Base-by-base conservation (phyloP, 2,113 vertebrate genomes). In the Haemorhous mexicanus region DNA sequence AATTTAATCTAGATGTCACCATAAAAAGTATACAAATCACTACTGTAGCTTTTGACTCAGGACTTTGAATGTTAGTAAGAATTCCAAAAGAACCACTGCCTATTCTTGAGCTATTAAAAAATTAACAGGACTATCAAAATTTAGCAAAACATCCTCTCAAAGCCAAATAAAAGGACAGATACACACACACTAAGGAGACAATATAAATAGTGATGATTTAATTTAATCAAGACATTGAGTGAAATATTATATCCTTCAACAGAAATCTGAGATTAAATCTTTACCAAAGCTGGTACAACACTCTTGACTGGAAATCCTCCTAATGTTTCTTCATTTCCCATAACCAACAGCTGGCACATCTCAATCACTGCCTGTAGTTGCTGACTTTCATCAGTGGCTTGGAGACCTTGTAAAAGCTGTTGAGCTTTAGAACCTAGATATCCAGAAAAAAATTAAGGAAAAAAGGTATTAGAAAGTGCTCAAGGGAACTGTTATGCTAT, bases 281-380 rank as follows among this genome's bases (percentile, higher is more conserved):
- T 98, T 97, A 99, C 99, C 99, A 99, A 97, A 95, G 99, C 99
- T 49, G 99, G 99, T 93, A 99, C 99, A 56, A 99, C 99, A 94
- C 98, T 99, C 96, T 99, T 99, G 62, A 99, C 99, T 58, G 99
- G 99, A 98, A 99, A 99, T 81, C 99, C 99, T 96, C 99, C 99
- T 84, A 99, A 97, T 2, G 99, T 99, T 98, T 99, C 99, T 97
- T 99, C 99, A 72, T 99, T 99, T 70, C 99, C 99, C 99, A 99
- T 99, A 90, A 99, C 99, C 96, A 99, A 95, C 74, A 99, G 97
- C 96, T 99, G 99, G 97, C 99, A 99, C 99, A 99, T 99, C 97
- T 99, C 99, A 92, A 99, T 99, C 59, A 99, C 99, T 33, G 99
- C 99, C 97, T 99, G 99, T 64, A 99, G 98, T 74, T 99, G 99